A percentile compares a stretch with the other conserved stretches of the same genome.
Conservation (phyloP, 2,888 invertebrate genomes). For the Fragum sueziense region DNA sequence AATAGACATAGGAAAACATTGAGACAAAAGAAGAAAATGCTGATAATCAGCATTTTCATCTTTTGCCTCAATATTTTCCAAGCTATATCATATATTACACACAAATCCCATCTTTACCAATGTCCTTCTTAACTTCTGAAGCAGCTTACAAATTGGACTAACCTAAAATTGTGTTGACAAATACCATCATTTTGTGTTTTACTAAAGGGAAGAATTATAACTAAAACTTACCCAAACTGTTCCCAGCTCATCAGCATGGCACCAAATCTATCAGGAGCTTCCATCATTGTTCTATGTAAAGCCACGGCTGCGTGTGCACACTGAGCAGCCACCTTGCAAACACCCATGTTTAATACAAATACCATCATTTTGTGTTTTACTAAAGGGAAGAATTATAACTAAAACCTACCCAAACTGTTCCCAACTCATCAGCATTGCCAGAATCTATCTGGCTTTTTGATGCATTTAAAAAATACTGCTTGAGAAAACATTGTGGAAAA, state of each 20-base stretch:
- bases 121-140: too few species aligned
- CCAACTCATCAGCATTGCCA: too few species aligned
- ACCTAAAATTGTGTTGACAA: slow-evolving; percentile 87
- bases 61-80: too few species aligned
- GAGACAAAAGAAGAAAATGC: too few species aligned
- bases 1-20: too few species aligned
- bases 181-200: slow-evolving; percentile 88
- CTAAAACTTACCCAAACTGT: slow-evolving; percentile 82
- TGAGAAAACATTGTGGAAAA: background rate
- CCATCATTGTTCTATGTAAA: slow-evolving; percentile 84
- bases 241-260: slow-evolving; percentile 82
- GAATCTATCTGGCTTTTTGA: background rate
- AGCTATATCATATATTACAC: too few species aligned
- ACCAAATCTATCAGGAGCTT: slow-evolving; percentile 80
- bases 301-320: slow-evolving; percentile 86
- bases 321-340: slow-evolving; percentile 85
- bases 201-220: too few species aligned
- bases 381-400: too few species aligned
- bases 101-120: too few species aligned
- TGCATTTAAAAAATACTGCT: background rate
- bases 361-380: slow-evolving; percentile 88
- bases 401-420: too few species aligned
- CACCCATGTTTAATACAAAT: slow-evolving; percentile 86
- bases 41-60: too few species aligned
- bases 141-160: too few species aligned